Evolutionary conservation across 2,113 vertebrate genomes (phyloP).

Genomic region (Probosciger aterrimus): DNA sequence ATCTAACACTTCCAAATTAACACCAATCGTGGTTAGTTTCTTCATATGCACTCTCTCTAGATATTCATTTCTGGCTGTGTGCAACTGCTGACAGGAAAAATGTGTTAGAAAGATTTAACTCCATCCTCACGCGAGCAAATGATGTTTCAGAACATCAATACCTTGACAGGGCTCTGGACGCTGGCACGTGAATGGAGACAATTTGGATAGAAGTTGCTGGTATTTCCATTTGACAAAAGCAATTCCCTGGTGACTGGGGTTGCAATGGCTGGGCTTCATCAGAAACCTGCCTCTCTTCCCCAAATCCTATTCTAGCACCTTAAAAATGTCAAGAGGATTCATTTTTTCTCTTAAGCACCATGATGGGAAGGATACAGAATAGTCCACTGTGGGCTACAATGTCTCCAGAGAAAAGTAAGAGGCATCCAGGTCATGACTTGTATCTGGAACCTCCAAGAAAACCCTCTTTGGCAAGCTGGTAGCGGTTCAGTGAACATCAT

Average conservation of each 20-base stretch:
- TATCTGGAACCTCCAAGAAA: background rate
- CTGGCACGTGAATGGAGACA: background rate
- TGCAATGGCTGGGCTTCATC: background rate
- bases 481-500: background rate
- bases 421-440: background rate
- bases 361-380: background rate
- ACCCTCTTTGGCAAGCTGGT: background rate
- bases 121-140: background rate
- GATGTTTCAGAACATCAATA: background rate
- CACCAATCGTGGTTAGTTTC: slow-evolving; percentile 35
- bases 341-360: background rate
- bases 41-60: background rate
- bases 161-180: background rate
- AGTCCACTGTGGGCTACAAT: background rate
- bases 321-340: background rate
- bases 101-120: slow-evolving; percentile 6
- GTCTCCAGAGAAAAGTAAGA: background rate
- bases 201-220: background rate
- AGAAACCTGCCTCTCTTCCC: background rate
- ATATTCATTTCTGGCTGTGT: background rate
- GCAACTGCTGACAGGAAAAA: slow-evolving; percentile 23
- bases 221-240: background rate
- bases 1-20: slow-evolving; percentile 51
- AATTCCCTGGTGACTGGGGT: background rate
- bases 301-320: background rate